Base-by-base conservation (phyloP, 53 echinoderm and acorn worm species). In the Paracentrotus lividus region DNA sequence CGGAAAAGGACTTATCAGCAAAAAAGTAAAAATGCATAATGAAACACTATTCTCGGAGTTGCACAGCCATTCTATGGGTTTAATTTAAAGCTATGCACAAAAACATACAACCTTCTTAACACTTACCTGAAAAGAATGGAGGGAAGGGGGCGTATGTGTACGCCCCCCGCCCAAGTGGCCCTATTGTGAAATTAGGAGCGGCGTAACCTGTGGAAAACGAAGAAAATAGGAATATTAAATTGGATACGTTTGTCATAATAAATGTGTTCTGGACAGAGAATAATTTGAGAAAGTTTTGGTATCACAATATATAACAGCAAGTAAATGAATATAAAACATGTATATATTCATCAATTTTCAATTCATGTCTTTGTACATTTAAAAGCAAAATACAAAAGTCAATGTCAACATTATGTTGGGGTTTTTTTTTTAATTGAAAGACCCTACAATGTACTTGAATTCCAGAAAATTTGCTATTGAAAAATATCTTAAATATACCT, bases 121-220 rank as follows among this genome's bases (percentile, higher is more conserved):
- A 56, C 92, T 78, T 92, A 92, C 92, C 92, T 77, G 92, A 81
- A 57, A 92, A 92, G 92, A 92, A 92, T 42, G 78, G 78, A 5
- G 92, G 84, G 26, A 92, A 92, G 14, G 92, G 92, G 24, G 92
- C 57, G 44, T 92, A 92, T 7, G 92, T 92, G 59, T 92, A 92
- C 21, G n/a, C n/a, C n/a, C 92, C 58, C 92, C 92, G 54, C 13
- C 38, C 84, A 36, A 92, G 61, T 55, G 53, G 92, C 81, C 90
- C 90, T 90, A 92, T 42, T 27, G 92, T 56, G 92, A 92, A 92
- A 55, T 92, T 92, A 33, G 92, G 92, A 40, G 92, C 78, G 34
- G 92, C 78, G 16, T 92, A 92, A 42, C 92, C 92, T 92, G 92
- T 58, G 27, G 10, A 21, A 15, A 12, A 66, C 15, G 44, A 24